Percentiles rank a stretch among this genome's conserved stretches.
phyloP scores from a whole-genome alignment of 2,888 invertebrate genomes.

The Habrosyne pyritoides region DNA sequence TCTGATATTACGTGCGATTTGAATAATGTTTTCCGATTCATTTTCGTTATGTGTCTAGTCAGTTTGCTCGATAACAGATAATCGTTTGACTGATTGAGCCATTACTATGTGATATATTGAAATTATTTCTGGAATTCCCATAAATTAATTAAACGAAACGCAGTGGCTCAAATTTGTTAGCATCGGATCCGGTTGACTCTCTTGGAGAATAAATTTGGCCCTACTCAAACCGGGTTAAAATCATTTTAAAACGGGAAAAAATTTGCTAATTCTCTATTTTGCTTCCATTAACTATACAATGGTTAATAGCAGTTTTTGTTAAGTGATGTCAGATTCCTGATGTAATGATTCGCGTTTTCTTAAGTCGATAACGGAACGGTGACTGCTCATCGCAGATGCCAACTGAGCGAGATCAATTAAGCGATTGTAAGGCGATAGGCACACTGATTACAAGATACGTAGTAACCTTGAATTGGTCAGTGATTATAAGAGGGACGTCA shows the following conservation, averaged over 20 bases:
- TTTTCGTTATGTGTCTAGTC: conserved; percentile 26
- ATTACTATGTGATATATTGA: neutral
- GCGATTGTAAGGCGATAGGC: conserved; percentile 46
- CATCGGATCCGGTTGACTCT: neutral
- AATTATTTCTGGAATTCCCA: neutral
- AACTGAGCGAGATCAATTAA: conserved; percentile 51
- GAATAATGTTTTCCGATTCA: conserved; percentile 33
- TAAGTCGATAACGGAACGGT: conserved; percentile 45
- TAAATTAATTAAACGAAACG: neutral
- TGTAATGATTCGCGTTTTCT: conserved; percentile 44
- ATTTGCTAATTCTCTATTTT: neutral
- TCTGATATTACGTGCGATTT: conserved; percentile 29
- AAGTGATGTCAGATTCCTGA: conserved; percentile 36
- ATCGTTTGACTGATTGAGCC: conserved; percentile 21
- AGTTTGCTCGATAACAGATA: conserved; percentile 16
- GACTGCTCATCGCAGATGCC: conserved; percentile 39
- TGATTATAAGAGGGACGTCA: neutral
- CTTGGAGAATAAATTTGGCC: too few species aligned
- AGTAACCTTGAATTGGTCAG: too few species aligned
- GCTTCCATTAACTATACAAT: neutral
- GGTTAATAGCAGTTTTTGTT: conserved; percentile 9
- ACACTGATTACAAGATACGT: conserved; percentile 20
- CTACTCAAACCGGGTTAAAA: too few species aligned
- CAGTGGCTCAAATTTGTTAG: neutral
- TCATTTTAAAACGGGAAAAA: too few species aligned